Evolutionary conservation across 2,113 vertebrate genomes (phyloP).

Genomic region (Nothobranchius furzeri): DNA sequence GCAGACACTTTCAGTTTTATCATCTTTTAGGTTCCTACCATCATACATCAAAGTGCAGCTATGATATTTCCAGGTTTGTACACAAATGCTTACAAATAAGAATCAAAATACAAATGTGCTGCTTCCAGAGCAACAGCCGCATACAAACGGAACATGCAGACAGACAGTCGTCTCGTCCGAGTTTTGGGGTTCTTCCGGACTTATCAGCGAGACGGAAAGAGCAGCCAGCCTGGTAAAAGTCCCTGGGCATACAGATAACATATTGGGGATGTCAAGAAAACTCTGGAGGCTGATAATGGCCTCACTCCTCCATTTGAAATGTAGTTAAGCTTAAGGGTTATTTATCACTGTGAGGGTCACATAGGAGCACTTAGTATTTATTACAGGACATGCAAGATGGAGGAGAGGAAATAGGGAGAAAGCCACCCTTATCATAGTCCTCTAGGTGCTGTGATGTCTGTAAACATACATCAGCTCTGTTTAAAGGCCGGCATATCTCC

Average conservation of each 20-base stretch:
- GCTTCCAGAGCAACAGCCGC: too few relatives aligned
- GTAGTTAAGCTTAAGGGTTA: conserved; percentile 78
- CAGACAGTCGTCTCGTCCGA: background rate
- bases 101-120: background rate
- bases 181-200: conserved; percentile 6
- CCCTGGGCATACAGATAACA: conserved; percentile 68
- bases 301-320: conserved; percentile 79
- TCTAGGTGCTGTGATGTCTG: conserved; percentile 19
- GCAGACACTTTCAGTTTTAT: too few relatives aligned
- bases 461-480: conserved; percentile 37
- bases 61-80: too few relatives aligned
- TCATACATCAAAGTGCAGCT: too few relatives aligned
- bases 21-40: too few relatives aligned
- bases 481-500: conserved; percentile 29
- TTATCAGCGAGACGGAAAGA: conserved; percentile 43
- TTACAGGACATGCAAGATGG: conserved; percentile 69
- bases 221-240: conserved; percentile 44
- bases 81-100: too few relatives aligned
- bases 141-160: background rate
- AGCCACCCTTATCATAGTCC: conserved; percentile 42
- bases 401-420: conserved; percentile 50
- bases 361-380: conserved; percentile 74
- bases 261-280: conserved; percentile 77
- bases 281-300: conserved; percentile 75
- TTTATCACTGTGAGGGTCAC: conserved; percentile 78